These are phyloP conservation scores for Morpho deidamia DNA, from an alignment of 2,888 invertebrate genomes.

Conservation along the genomic window DNA sequence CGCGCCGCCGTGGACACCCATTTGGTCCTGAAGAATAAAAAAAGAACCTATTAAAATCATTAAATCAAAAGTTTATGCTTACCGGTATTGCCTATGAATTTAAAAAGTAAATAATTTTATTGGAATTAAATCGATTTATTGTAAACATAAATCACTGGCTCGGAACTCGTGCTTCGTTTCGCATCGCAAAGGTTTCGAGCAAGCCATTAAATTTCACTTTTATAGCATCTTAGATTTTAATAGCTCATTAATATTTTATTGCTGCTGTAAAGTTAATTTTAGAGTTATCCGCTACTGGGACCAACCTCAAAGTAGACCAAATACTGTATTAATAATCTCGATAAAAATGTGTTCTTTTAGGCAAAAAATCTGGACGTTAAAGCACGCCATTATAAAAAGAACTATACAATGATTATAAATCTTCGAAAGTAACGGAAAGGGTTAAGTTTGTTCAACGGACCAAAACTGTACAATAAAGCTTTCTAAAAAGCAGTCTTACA, in stretches of 20 bases:
- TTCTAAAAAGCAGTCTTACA: conserved; percentile 56
- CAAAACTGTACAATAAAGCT: conserved; percentile 56
- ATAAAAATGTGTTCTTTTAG: too few relatives aligned
- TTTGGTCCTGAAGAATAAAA: conserved; percentile 90
- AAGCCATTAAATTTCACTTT: conserved; percentile 73
- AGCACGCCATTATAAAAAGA: conserved; percentile 24
- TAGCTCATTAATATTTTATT: conserved; percentile 74
- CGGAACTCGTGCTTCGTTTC: conserved; percentile 48
- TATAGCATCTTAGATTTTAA: conserved; percentile 74
- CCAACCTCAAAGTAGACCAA: conserved; percentile 56
- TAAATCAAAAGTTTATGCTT: conserved; percentile 9
- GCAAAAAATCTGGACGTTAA: neutral
- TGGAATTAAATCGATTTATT: conserved; percentile 55
- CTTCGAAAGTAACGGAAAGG: conserved; percentile 59
- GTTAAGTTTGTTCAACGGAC: conserved; percentile 58
- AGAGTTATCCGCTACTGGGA: conserved; percentile 69
- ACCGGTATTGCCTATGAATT: conserved; percentile 13
- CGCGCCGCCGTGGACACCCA: conserved; percentile 95
- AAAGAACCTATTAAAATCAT: conserved; percentile 27
- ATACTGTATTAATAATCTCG: conserved; percentile 29
- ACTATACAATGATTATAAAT: neutral
- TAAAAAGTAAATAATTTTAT: conserved; percentile 22
- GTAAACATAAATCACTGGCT: conserved; percentile 59
- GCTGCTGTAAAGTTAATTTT: conserved; percentile 70
- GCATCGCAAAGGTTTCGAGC: conserved; percentile 53